Percentiles rank a stretch among this genome's conserved stretches.
phyloP scores from a whole-genome alignment of 2,113 vertebrate species.

The Lynx canadensis region DNA sequence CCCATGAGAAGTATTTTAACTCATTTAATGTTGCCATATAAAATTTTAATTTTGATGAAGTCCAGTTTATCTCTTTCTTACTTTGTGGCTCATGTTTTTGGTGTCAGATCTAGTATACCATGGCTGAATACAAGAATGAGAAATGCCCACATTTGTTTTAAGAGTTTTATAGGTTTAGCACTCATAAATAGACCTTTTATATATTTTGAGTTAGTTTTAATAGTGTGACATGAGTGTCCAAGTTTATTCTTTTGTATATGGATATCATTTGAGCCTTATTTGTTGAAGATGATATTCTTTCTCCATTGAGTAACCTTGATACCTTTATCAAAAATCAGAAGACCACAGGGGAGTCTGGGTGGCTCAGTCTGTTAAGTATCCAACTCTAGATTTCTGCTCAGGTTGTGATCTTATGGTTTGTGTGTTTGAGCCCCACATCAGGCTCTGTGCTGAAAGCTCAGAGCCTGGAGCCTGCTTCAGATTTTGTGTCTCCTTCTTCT shows the following conservation, averaged over 20 bases:
- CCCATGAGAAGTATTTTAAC: background rate
- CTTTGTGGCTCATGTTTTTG: background rate
- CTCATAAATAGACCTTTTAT: background rate
- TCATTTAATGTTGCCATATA: background rate
- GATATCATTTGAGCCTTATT: background rate
- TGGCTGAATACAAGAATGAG: background rate
- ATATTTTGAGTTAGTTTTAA: background rate
- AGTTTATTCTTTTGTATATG: background rate
- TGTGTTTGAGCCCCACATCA: no score
- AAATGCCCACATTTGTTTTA: background rate
- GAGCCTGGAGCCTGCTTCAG: no score
- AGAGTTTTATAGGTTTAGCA: background rate
- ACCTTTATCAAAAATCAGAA: background rate
- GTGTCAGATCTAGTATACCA: background rate
- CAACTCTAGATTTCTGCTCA: no score
- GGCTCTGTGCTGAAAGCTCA: no score
- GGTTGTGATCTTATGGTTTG: no score
- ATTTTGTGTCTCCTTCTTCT: no score
- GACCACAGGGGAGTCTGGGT: background rate
- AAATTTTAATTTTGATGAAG: background rate
- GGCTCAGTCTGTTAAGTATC: no score
- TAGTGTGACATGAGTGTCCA: background rate
- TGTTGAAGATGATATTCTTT: background rate
- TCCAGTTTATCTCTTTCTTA: background rate
- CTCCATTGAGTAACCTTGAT: background rate